phyloP scores from a whole-genome alignment of 2,113 vertebrate genomes.

The Agelaius phoeniceus region DNA sequence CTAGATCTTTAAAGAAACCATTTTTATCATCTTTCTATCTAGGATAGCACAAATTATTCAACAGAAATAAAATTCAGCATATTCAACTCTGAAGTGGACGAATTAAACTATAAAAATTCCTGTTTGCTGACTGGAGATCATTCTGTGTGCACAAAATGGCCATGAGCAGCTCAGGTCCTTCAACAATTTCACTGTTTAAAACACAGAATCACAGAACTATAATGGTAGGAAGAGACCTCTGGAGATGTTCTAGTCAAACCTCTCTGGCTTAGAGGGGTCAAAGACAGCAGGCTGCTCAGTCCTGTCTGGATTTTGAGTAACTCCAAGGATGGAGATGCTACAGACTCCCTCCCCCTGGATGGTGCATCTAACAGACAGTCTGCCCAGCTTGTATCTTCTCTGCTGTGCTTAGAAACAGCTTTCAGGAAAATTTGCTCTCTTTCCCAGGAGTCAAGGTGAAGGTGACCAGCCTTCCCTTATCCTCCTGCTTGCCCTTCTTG shows the following conservation, averaged over 20 bases:
- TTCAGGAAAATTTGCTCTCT: neutral
- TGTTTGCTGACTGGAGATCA: neutral
- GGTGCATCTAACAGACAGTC: neutral
- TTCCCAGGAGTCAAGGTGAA: neutral
- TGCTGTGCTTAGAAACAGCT: neutral
- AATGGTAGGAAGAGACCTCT: neutral
- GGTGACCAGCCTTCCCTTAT: neutral
- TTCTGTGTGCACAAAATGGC: neutral
- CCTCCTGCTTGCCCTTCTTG: neutral
- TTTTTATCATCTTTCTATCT: neutral
- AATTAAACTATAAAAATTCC: neutral
- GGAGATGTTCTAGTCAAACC: neutral
- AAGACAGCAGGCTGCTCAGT: neutral
- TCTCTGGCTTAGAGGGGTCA: neutral
- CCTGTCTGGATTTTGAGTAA: neutral
- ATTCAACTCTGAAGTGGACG: neutral
- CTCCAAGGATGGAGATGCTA: neutral
- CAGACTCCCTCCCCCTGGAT: neutral
- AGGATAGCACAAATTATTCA: neutral
- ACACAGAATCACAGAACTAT: neutral
- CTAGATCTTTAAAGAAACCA: neutral
- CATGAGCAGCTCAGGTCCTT: neutral
- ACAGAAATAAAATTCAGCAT: neutral
- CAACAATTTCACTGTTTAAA: neutral
- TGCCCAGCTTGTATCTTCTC: neutral